Evolutionary conservation across 2,113 vertebrate genomes (phyloP).

Genomic region (Apteryx owenii): DNA sequence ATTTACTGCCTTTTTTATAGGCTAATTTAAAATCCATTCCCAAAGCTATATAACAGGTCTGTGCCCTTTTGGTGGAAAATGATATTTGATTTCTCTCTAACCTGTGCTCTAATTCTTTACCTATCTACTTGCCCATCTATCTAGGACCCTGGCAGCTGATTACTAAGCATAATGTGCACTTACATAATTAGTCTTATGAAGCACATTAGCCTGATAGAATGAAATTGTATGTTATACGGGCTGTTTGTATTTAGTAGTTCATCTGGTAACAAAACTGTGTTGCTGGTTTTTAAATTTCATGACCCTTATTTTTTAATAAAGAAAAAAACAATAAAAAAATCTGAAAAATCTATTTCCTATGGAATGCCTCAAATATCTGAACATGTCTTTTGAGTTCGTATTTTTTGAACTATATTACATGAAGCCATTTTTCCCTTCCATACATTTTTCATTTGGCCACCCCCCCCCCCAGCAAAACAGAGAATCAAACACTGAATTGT

Average conservation of each 20-base stretch:
- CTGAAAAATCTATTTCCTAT: neutral
- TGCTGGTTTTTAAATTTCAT: neutral
- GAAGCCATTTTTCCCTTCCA: neutral
- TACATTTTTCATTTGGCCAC: neutral
- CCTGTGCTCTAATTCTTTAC: conserved; percentile 24
- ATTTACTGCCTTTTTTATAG: conserved; percentile 69
- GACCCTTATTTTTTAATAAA: neutral
- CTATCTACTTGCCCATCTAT: conserved; percentile 17
- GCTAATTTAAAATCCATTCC: conserved; percentile 73
- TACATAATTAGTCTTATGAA: conserved; percentile 23
- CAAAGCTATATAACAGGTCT: conserved; percentile 62
- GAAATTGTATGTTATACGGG: neutral
- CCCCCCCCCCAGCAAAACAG: neutral
- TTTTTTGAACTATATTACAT: conserved; percentile 1
- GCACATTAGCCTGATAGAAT: conserved; percentile 10
- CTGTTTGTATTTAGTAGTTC: neutral
- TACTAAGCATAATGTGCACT: neutral
- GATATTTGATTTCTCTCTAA: conserved; percentile 58
- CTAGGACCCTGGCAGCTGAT: neutral
- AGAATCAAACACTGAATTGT: conserved; percentile 9
- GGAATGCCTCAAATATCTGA: neutral
- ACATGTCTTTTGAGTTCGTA: neutral
- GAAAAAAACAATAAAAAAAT: neutral
- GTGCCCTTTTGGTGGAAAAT: conserved; percentile 57
- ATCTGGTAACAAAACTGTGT: neutral